A percentile compares a stretch with the other conserved stretches of the same genome.
phyloP scores from a whole-genome alignment of 2,113 vertebrate genomes.

The Oncorhynchus masou region DNA sequence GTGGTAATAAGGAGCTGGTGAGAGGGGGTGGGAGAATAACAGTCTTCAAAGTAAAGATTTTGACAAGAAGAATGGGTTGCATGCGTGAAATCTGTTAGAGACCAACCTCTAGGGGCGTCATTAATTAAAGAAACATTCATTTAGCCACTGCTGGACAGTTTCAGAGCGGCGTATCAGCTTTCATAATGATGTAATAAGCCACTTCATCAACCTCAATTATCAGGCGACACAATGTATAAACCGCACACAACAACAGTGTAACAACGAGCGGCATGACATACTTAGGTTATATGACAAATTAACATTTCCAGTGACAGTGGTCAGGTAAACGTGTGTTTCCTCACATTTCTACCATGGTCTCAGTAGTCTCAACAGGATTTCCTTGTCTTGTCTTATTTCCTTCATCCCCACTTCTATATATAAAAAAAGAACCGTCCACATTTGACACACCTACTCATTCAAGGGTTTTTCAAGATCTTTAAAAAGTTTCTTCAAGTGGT shows the following conservation, averaged over 20 bases:
- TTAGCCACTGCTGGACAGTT: slow-evolving; percentile 8
- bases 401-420: no score
- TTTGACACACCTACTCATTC: no score
- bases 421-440: no score
- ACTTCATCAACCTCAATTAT: slow-evolving; percentile 1
- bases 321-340: neutral
- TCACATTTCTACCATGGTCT: neutral
- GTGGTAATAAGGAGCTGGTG: slow-evolving; percentile 36
- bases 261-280: neutral
- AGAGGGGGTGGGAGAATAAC: slow-evolving; percentile 29
- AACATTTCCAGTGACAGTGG: neutral
- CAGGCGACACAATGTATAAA: slow-evolving; percentile 1
- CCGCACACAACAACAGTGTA: neutral
- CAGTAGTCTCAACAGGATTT: neutral
- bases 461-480: no score
- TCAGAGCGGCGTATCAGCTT: slow-evolving; percentile 16
- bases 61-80: slow-evolving; percentile 53
- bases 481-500: no score
- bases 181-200: neutral
- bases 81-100: slow-evolving; percentile 26
- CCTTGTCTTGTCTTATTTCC: neutral
- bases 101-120: slow-evolving; percentile 41
- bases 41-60: slow-evolving; percentile 53
- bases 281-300: neutral
- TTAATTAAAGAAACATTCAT: slow-evolving; percentile 48